A percentile compares a stretch with the other conserved stretches of the same genome.
phyloP scores from a whole-genome alignment of 2,888 invertebrate species.

The Macaria liturata region DNA sequence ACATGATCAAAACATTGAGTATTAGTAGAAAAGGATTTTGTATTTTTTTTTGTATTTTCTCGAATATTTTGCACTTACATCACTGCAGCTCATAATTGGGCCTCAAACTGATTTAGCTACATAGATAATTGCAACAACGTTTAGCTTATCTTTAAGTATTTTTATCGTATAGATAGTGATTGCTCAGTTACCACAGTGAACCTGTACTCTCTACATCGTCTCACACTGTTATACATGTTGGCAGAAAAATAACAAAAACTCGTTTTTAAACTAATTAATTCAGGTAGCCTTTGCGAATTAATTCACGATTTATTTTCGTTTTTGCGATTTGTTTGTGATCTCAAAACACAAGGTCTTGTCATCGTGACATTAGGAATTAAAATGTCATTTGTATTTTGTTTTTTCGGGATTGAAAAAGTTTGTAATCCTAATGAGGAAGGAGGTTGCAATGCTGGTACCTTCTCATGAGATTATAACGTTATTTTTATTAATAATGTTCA shows the following conservation, averaged over 20 bases:
- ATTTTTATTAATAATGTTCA: too few species aligned
- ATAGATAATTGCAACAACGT: conserved; percentile 22
- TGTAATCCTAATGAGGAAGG: background rate
- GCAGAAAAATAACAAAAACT: conserved; percentile 12
- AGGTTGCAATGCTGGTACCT: too few species aligned
- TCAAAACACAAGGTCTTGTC: conserved; percentile 9
- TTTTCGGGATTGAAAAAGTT: background rate
- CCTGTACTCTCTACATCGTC: conserved; percentile 63
- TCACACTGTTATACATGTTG: conserved; percentile 55
- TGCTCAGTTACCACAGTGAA: conserved; percentile 62
- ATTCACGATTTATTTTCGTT: conserved; percentile 5
- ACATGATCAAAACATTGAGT: background rate
- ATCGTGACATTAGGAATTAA: conserved; percentile 7
- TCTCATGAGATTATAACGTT: too few species aligned
- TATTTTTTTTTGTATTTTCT: conserved; percentile 12
- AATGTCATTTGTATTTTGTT: conserved; percentile 3
- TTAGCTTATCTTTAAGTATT: conserved; percentile 21
- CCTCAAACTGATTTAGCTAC: conserved; percentile 18
- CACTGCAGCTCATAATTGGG: conserved; percentile 31
- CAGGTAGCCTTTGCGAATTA: background rate
- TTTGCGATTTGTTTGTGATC: conserved; percentile 2
- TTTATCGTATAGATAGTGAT: conserved; percentile 35
- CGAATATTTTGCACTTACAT: conserved; percentile 22
- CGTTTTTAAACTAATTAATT: conserved; percentile 7
- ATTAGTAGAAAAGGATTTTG: background rate